Evolutionary conservation across 2,113 vertebrate species (phyloP).

Genomic region (Peromyscus polionotus): DNA sequence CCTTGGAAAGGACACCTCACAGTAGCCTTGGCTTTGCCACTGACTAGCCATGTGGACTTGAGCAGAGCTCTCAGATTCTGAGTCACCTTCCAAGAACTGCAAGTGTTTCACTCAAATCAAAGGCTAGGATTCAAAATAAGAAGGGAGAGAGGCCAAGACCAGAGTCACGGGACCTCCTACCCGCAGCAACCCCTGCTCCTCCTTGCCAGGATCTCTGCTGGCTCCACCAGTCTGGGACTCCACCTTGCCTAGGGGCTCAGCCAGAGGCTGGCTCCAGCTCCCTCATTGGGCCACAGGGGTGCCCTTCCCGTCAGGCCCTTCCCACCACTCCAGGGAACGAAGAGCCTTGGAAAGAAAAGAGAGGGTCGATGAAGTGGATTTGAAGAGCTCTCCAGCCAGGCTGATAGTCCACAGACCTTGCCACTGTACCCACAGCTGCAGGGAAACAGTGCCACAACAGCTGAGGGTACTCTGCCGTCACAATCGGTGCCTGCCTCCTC

Average conservation of each 20-base stretch:
- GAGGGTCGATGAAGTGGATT: slow-evolving; percentile 14
- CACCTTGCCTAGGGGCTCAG: background rate
- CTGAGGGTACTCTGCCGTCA: fast-evolving
- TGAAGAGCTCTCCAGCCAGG: background rate
- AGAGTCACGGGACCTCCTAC: no score
- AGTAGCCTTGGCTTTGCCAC: background rate
- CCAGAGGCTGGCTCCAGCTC: background rate
- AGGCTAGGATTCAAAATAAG: background rate
- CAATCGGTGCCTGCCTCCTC: background rate
- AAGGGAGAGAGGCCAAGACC: background rate
- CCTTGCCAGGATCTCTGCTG: background rate
- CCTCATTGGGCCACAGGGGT: background rate
- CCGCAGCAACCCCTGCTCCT: background rate
- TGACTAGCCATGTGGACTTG: background rate
- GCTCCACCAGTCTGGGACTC: fast-evolving
- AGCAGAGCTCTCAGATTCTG: background rate
- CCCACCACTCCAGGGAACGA: background rate
- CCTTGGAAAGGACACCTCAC: background rate
- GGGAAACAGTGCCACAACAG: background rate
- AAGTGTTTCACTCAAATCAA: background rate
- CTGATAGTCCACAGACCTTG: slow-evolving; percentile 47
- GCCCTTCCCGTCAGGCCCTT: background rate
- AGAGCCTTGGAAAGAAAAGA: slow-evolving; percentile 65
- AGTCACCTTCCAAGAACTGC: background rate
- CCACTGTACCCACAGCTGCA: slow-evolving; percentile 28